Evolutionary conservation across 2,113 vertebrate species (phyloP), one percentile per base, ranked within the genome.

Genomic region (Zeus faber): DNA sequence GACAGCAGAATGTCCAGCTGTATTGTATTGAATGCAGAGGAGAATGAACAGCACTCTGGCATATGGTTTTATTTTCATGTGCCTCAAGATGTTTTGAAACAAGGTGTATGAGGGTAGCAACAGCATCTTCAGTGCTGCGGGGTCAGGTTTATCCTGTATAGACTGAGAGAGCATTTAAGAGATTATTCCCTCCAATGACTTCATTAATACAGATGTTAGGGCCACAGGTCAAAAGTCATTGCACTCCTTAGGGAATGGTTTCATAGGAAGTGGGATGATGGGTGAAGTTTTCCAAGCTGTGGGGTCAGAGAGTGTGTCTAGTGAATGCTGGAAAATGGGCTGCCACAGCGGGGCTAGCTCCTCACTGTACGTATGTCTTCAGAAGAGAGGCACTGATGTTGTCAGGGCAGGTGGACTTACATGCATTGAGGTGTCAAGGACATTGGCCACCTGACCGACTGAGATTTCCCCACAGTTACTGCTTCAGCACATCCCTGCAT

Each of bases 11-110:
- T 40, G 16, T 40, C 37, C 4, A 6, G 2, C 37, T 40, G 14
- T 17, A n/a, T 40, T 40, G 37, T n/a, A 17, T 40, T 40, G 37
- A 40, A 40, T 40, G 37, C 16, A 40, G 37, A 40, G 27, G 27
- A 29, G 27, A 29, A 17, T 17, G 37, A 10, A 40, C n/a, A 39
- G 37, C 37, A 39, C 37, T 39, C 37, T 39, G 16, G 37, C 37
- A 40, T 40, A 40, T 44, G 41, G 17, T 21, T 20, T 5, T 17
- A 45, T 45, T 45, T 45, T 45, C 2, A 11, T n/a, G 20, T 45
- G 9, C 18, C 2, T 23, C 43, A 18, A 45, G 43, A 20, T 45
- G 43, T 23, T 45, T 45, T 23, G 43, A 22, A 22, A 14, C 43
- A 21, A 45, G 43, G 21, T 23, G 9, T 1, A 18, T 43, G 16